A percentile compares a stretch with the other conserved stretches of the same genome.
Evolutionary conservation across 2,888 invertebrate genomes (phyloP).

Genomic region (Spisula solida): DNA sequence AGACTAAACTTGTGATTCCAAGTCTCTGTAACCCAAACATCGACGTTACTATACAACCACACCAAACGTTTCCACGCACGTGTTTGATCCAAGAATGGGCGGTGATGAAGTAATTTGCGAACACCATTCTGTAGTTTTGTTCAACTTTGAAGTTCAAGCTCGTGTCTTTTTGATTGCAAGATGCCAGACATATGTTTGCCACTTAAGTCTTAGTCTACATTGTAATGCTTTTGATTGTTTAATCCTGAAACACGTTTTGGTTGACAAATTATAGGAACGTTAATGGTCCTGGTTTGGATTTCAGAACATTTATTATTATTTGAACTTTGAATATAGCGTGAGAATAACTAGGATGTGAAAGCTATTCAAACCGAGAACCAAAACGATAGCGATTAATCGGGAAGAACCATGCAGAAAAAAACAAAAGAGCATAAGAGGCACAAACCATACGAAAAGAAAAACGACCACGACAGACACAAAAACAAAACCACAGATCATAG

Average conservation of each 20-base stretch:
- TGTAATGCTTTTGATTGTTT: not conserved
- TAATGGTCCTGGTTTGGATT: not conserved
- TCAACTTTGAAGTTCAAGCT: not conserved
- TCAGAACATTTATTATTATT: not conserved
- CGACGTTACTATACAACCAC: not conserved
- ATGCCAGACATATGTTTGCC: slow-evolving; percentile 12
- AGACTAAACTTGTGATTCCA: not conserved
- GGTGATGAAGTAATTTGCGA: not conserved
- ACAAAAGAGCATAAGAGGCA: no score
- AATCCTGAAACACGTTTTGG: not conserved
- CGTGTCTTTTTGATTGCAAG: not conserved
- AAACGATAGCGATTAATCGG: no score
- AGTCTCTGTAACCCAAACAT: not conserved
- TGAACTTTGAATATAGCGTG: not conserved
- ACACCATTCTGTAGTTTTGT: not conserved
- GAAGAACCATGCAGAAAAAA: no score
- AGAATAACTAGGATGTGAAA: not conserved
- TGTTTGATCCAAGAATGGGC: slow-evolving; percentile 21
- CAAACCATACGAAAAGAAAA: no score
- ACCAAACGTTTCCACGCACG: not conserved
- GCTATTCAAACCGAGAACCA: not conserved
- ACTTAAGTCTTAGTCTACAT: not conserved
- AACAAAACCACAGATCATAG: no score
- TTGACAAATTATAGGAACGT: not conserved
- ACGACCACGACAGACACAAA: no score